phyloP scores from a whole-genome alignment of 2,888 invertebrate species.

The Chymomyza caudatula region DNA sequence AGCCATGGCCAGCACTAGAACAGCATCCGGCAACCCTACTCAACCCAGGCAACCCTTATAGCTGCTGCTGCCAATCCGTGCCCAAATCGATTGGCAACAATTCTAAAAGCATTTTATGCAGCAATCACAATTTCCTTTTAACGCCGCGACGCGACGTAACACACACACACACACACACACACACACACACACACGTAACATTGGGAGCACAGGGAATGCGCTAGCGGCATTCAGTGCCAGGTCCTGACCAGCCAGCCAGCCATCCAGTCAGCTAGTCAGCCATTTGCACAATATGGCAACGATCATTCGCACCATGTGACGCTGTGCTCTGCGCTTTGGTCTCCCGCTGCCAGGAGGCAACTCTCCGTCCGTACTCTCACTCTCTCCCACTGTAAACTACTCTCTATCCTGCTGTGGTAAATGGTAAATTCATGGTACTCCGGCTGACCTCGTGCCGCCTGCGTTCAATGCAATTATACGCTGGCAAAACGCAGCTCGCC shows the following conservation, averaged over 20 bases:
- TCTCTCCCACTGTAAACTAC: background rate
- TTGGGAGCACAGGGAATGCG: constrained; percentile 4
- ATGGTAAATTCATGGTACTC: background rate
- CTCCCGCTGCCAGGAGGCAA: constrained; percentile 11
- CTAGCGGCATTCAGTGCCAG: constrained; percentile 16
- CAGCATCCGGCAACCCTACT: background rate
- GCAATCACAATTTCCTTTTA: constrained; percentile 71
- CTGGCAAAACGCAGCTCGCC: constrained; percentile 26
- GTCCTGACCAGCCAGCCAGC: constrained; percentile 13
- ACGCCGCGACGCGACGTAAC: constrained; percentile 35
- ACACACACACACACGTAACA: constrained; percentile 7
- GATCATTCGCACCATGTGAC: constrained; percentile 68
- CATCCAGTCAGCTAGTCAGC: constrained; percentile 22
- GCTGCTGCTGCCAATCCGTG: constrained; percentile 59
- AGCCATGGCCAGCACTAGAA: constrained; percentile 4
- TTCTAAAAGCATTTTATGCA: constrained; percentile 71
- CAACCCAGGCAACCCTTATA: background rate
- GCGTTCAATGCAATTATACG: constrained; percentile 70
- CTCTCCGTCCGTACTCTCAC: background rate
- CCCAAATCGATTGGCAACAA: constrained; percentile 70
- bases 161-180: constrained; percentile 4
- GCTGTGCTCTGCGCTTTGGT: constrained; percentile 16
- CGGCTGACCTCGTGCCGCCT: constrained; percentile 18
- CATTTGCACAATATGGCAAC: constrained; percentile 66
- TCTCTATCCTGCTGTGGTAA: background rate